These are phyloP conservation scores for Sinocyclocheilus anshuiensis DNA, from an alignment of 2,113 vertebrate species.

Conservation along the genomic window DNA sequence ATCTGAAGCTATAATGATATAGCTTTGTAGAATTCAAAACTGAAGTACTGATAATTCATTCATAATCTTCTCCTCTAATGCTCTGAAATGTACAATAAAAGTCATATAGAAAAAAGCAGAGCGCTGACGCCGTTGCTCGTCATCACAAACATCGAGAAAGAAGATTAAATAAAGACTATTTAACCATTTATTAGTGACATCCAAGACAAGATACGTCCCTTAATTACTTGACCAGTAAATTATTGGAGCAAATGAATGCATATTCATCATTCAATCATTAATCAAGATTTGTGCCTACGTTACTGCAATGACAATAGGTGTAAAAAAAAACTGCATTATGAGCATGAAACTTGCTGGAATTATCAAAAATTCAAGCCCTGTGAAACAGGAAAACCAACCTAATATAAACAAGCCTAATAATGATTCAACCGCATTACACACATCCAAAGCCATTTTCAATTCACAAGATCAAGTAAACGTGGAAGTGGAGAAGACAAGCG, in stretches of 20 bases:
- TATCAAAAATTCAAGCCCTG: background rate
- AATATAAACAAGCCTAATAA: background rate
- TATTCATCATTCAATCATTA: background rate
- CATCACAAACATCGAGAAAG: background rate
- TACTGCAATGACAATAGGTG: background rate
- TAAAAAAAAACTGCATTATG: background rate
- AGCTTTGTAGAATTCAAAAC: background rate
- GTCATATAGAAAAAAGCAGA: background rate
- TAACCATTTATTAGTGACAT: background rate
- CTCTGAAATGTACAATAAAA: background rate
- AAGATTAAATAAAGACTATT: background rate
- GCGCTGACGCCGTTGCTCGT: too few species aligned
- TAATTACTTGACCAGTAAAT: background rate
- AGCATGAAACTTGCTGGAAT: background rate
- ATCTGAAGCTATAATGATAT: background rate
- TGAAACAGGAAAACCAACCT: background rate
- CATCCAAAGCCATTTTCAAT: conserved; percentile 13
- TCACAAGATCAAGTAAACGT: conserved; percentile 30
- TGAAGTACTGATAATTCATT: background rate
- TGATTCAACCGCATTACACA: background rate
- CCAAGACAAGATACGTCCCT: background rate
- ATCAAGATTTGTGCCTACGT: background rate
- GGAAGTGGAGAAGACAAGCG: background rate
- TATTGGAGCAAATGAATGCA: background rate
- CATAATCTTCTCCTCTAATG: background rate